Evolutionary conservation across 64 coral and sea anemone genomes (phyloP), one percentile per base, ranked within the genome.

Genomic region (Pocillopora verrucosa): DNA sequence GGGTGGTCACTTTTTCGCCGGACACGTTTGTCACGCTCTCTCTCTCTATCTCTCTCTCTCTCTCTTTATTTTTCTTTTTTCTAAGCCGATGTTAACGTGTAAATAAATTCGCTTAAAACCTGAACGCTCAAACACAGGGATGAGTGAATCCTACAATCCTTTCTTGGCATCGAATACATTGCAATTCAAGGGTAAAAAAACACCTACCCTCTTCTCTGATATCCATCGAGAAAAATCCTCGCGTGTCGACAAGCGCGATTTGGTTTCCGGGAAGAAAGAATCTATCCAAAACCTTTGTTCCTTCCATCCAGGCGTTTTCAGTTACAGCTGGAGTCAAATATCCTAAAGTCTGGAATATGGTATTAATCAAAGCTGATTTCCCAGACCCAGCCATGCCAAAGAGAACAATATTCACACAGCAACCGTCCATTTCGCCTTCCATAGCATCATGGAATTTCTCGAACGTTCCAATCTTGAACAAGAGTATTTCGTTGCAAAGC

Each of bases 291-390:
- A 67, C 75, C 59, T 56, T 65, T 4, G 94, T 96, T 4, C 91
- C 91, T 61, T 96, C 94, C 0, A 72, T 88, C 12, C 90, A 87
- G 11, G 87, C 68, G 34, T 51, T 16, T 36, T 96, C 90, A 41
- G 87, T 88, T 15, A 79, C 26, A 16, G 82, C 88, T 14, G 83
- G 73, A 0, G 80, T n/a, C 65, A 3, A 69, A 22, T 79, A 24
- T 24, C n/a, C 64, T 12, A 96, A 72, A n/a, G 86, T 56, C 26
- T 96, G 67, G 73, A 87, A 87, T 60, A 96, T 83, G 1, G 87
- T 96, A 22, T 96, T 96, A 2, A 96, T 89, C 7, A 96, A 69
- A 22, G 94, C 87, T 79, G 94, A 96, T 90, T 96, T 96, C 11
- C 90, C 94, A 30, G 94, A 89, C 9, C 94, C 94, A 72, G 90